Evolutionary conservation across 2,113 vertebrate species (phyloP).

Genomic region (Syrrhaptes paradoxus): DNA sequence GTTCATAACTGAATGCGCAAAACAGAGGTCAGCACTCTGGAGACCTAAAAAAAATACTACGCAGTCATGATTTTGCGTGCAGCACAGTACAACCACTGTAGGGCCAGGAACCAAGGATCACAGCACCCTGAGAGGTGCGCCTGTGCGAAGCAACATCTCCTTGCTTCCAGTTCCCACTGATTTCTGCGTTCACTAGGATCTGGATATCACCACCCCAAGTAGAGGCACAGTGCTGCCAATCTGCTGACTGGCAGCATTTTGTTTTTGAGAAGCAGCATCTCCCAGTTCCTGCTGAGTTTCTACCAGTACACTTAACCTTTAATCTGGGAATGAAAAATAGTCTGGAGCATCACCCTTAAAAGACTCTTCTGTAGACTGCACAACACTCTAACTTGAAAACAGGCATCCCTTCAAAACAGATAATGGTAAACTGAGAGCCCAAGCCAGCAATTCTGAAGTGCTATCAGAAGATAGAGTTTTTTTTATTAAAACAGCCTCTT

Average conservation of each 20-base stretch:
- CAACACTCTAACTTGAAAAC: background rate
- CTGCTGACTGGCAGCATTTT: background rate
- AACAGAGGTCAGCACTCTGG: background rate
- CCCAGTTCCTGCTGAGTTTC: background rate
- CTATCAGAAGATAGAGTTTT: background rate
- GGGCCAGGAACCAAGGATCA: background rate
- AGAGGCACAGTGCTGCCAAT: background rate
- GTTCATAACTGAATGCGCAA: background rate
- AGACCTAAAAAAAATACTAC: background rate
- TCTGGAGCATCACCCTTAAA: background rate
- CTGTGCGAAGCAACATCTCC: background rate
- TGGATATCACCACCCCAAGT: fast-evolving
- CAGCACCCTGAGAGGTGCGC: background rate
- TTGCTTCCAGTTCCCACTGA: background rate
- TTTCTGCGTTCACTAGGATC: background rate
- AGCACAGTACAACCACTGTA: background rate
- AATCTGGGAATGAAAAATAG: background rate
- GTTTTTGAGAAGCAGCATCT: background rate
- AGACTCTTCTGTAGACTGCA: background rate
- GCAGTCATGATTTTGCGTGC: background rate
- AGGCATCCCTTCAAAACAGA: background rate
- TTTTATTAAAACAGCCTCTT: background rate
- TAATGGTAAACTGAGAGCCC: background rate
- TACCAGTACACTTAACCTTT: background rate
- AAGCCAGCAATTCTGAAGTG: background rate